phyloP scores from a whole-genome alignment of 2,888 invertebrate species.

The Gibbula magus region DNA sequence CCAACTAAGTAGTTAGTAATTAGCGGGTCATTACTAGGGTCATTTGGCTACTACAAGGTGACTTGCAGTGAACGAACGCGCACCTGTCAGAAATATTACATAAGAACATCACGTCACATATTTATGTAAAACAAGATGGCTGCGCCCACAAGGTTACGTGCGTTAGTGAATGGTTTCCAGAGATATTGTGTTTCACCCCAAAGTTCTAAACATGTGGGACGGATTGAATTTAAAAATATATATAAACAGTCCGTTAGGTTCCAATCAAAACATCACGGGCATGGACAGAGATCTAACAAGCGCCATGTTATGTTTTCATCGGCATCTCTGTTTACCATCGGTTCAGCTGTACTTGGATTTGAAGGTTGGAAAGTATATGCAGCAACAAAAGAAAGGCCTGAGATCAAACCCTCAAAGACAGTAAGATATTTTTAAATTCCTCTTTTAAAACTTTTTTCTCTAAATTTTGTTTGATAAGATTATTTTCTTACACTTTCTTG shows the following conservation, averaged over 20 bases:
- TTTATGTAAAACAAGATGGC: slow-evolving; percentile 46
- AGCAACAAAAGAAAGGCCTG: slow-evolving; percentile 11
- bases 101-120: neutral
- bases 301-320: neutral
- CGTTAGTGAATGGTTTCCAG: slow-evolving; percentile 33
- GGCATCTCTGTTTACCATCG: neutral
- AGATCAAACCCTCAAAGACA: slow-evolving; percentile 27
- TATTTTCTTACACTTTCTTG: neutral
- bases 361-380: slow-evolving; percentile 28
- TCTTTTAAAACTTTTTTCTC: no score
- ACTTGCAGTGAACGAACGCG: no score
- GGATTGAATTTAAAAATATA: neutral
- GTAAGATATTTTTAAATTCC: neutral
- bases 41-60: no score
- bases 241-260: neutral
- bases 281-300: neutral
- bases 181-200: slow-evolving; percentile 3
- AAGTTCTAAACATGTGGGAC: neutral
- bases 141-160: slow-evolving; percentile 43
- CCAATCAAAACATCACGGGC: neutral
- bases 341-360: slow-evolving; percentile 1
- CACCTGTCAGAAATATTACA: no score
- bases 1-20: no score
- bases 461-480: no score
- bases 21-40: no score